phyloP scores from a whole-genome alignment of 2,797 vertebrate genomes.

The Cyclura pinguis region DNA sequence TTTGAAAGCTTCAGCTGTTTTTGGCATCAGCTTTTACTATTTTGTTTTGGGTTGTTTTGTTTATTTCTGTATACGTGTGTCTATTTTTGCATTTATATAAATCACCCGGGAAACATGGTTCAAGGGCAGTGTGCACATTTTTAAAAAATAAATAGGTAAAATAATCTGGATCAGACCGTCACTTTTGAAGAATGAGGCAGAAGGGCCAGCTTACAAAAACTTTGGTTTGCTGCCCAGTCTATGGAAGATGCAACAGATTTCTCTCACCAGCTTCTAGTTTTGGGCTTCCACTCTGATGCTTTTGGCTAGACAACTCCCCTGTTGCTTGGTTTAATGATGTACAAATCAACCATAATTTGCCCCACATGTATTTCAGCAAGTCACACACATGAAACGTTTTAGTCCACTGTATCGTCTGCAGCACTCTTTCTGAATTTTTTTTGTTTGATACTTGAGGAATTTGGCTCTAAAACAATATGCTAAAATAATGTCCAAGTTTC shows the following conservation, averaged over 20 bases:
- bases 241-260: background rate
- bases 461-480: no score
- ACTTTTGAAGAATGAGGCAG: background rate
- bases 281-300: background rate
- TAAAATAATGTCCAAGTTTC: no score
- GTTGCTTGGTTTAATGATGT: no score
- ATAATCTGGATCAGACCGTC: background rate
- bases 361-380: no score
- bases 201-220: background rate
- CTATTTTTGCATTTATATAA: background rate
- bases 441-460: no score
- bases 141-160: background rate
- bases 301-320: background rate
- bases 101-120: background rate
- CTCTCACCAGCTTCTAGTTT: background rate
- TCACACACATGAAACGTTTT: no score
- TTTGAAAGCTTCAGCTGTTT: background rate
- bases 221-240: background rate
- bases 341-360: no score
- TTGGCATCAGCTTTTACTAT: background rate
- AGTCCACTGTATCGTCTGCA: no score
- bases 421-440: no score
- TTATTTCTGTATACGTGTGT: background rate
- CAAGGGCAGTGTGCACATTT: background rate
- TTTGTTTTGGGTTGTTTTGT: background rate